Evolutionary conservation across 2,113 vertebrate genomes (phyloP).

Genomic region (Burhinus oedicnemus): DNA sequence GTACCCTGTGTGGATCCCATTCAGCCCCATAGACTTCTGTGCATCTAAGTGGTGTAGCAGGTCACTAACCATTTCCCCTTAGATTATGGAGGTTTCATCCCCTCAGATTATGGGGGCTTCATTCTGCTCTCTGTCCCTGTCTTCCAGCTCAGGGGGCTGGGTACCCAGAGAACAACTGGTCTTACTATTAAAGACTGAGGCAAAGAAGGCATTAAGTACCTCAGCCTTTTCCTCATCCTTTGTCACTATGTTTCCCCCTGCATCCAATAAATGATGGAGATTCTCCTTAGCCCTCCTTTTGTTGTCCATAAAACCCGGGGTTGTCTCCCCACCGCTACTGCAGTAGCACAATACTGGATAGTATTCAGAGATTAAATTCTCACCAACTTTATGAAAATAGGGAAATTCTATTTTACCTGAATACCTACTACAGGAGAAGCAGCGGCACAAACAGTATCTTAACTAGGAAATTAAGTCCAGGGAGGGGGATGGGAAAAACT

Average conservation of each 20-base stretch:
- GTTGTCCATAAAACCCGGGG: neutral
- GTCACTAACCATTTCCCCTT: neutral
- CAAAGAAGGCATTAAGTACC: neutral
- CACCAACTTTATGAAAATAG: neutral
- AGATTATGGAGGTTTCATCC: neutral
- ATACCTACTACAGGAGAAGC: neutral
- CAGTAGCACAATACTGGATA: neutral
- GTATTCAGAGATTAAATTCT: neutral
- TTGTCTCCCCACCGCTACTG: neutral
- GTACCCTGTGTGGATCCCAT: neutral
- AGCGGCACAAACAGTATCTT: neutral
- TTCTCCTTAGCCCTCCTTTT: neutral
- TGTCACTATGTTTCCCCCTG: neutral
- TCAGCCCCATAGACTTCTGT: neutral
- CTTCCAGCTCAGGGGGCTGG: neutral
- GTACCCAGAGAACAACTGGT: neutral
- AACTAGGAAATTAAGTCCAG: neutral
- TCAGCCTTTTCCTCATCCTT: neutral
- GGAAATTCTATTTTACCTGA: too few relatives aligned
- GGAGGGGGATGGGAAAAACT: neutral
- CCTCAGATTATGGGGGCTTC: neutral
- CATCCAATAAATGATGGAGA: neutral
- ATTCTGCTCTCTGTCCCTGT: neutral
- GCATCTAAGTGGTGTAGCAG: neutral
- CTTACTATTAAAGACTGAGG: neutral